Evolutionary conservation across 1,140 invertebrate genomes (phyloP).

Genomic region (Oppia nitens): DNA sequence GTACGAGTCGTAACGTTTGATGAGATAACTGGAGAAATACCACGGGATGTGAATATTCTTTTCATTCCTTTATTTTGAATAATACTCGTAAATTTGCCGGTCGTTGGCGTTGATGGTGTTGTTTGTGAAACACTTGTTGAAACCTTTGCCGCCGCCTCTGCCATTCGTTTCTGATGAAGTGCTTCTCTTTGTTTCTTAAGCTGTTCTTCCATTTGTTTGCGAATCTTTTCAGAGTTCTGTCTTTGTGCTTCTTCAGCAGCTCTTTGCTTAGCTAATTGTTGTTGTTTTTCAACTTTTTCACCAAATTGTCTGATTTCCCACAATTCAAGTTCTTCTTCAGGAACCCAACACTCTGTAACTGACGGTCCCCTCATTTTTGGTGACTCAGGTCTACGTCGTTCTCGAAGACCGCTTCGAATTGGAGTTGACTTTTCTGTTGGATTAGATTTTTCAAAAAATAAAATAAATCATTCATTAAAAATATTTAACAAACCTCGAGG

Average conservation of each 20-base stretch:
- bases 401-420: constrained; percentile 65
- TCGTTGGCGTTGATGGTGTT: constrained; percentile 21
- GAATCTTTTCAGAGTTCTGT: constrained; percentile 51
- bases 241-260: constrained; percentile 17
- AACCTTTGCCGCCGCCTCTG: constrained; percentile 16
- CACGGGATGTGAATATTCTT: neutral
- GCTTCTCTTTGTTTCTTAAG: constrained; percentile 64
- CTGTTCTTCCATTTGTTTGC: constrained; percentile 78
- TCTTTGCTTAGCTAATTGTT: constrained; percentile 17
- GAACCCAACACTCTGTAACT: constrained; percentile 83
- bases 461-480: constrained; percentile 1
- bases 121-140: constrained; percentile 21
- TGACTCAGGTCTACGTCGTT: constrained; percentile 53
- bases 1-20: neutral
- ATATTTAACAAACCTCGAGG: constrained; percentile 44
- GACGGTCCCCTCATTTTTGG: constrained; percentile 58
- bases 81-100: constrained; percentile 19
- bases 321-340: constrained; percentile 83
- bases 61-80: constrained; percentile 2
- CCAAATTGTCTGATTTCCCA: constrained; percentile 95
- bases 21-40: neutral
- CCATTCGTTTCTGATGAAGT: constrained; percentile 56
- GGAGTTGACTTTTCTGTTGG: constrained; percentile 72
- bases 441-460: constrained; percentile 6
- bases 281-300: constrained; percentile 41